Conservation (phyloP, 1,140 invertebrate genomes). For the Drosophila pseudoobscura region DNA sequence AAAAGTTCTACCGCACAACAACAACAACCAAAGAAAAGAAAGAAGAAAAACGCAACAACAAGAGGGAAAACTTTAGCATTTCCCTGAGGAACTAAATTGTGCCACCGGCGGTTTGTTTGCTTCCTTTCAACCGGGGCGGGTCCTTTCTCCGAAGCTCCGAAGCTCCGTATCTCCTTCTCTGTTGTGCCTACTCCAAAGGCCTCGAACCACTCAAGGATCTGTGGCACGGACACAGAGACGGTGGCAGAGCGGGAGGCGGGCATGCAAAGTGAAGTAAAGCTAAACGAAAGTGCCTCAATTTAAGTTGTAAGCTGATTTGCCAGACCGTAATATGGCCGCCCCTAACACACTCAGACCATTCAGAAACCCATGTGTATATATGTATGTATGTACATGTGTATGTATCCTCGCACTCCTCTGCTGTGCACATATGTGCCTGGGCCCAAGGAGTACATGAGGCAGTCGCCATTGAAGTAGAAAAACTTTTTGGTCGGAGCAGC, state of each 20-base stretch:
- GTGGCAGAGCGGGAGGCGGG: slow-evolving; percentile 32
- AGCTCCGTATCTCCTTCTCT: neutral
- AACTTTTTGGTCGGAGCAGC: slow-evolving; percentile 68
- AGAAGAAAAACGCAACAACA: slow-evolving; percentile 39
- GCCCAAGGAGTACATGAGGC: slow-evolving; percentile 1
- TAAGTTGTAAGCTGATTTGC: slow-evolving; percentile 81
- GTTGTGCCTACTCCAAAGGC: slow-evolving; percentile 10
- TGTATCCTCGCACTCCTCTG: neutral
- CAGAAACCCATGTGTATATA: slow-evolving; percentile 22
- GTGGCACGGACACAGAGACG: slow-evolving; percentile 4
- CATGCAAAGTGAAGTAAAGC: slow-evolving; percentile 79
- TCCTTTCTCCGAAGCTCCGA: neutral
- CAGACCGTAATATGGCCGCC: slow-evolving; percentile 54
- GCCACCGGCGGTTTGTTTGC: slow-evolving; percentile 73
- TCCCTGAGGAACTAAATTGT: slow-evolving; percentile 78
- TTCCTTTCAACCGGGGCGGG: slow-evolving; percentile 32
- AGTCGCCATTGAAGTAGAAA: slow-evolving; percentile 67
- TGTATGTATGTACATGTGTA: slow-evolving; percentile 2
- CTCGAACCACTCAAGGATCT: slow-evolving; percentile 66
- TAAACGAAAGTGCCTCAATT: slow-evolving; percentile 82
- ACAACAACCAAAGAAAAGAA: neutral
- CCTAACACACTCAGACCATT: slow-evolving; percentile 9
- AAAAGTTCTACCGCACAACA: slow-evolving; percentile 49
- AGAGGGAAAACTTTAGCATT: slow-evolving; percentile 57
- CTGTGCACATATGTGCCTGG: slow-evolving; percentile 27